Evolutionary conservation across 2,113 vertebrate genomes (phyloP).

Genomic region (Ageneiosus marmoratus): DNA sequence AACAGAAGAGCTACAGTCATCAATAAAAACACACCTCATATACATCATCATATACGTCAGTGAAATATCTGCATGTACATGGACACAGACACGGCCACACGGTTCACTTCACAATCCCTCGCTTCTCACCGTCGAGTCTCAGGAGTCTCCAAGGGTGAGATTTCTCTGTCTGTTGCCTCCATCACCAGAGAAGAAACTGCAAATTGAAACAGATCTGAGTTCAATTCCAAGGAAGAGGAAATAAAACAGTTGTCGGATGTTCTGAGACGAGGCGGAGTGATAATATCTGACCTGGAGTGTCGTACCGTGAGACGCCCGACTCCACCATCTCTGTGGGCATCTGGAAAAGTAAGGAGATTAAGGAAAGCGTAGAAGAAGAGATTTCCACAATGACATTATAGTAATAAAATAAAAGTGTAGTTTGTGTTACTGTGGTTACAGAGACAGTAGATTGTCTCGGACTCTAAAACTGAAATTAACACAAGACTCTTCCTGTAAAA

Average conservation of each 20-base stretch:
- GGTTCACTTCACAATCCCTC: not conserved
- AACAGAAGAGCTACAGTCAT: slow-evolving; percentile 38
- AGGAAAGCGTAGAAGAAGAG: not conserved
- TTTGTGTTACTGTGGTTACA: too few relatives aligned
- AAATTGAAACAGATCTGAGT: not conserved
- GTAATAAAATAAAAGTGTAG: too few relatives aligned
- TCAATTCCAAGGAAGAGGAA: too few relatives aligned
- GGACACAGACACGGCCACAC: not conserved
- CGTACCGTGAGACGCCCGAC: slow-evolving; percentile 35
- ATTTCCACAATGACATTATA: not conserved
- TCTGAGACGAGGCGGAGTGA: too few relatives aligned
- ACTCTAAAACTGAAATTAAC: too few relatives aligned
- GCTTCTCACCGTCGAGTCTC: slow-evolving; percentile 58
- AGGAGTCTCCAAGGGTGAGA: slow-evolving; percentile 68
- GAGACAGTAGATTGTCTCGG: too few relatives aligned
- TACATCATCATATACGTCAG: not conserved
- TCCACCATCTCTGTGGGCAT: slow-evolving; percentile 45
- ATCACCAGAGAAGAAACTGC: slow-evolving; percentile 38
- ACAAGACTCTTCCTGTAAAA: not conserved
- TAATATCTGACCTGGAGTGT: slow-evolving; percentile 49
- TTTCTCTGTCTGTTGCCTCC: slow-evolving; percentile 48
- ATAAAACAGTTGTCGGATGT: too few relatives aligned
- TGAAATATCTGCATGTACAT: slow-evolving; percentile 4
- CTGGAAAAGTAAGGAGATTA: not conserved
- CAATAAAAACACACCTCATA: not conserved